These are phyloP conservation scores for Drosophila suboccidentalis DNA, from an alignment of 2,888 invertebrate species.

Conservation along the genomic window DNA sequence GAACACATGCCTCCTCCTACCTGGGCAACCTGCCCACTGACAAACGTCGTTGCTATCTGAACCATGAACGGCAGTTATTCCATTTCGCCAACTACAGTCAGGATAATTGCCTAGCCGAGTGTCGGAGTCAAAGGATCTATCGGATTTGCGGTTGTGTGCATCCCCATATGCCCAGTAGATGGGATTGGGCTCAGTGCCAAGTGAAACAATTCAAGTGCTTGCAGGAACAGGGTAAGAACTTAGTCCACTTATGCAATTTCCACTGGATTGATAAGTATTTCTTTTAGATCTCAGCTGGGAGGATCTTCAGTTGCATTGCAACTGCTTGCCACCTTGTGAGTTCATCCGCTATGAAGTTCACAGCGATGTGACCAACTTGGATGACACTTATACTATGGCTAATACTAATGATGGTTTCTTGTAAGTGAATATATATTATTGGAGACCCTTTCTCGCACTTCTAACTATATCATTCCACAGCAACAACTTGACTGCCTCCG, in stretches of 20 bases:
- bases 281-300: conserved; percentile 47
- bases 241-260: not conserved
- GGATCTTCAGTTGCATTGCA: conserved; percentile 53
- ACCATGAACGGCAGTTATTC: conserved; percentile 85
- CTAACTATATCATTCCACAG: conserved; percentile 33
- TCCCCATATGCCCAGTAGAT: conserved; percentile 86
- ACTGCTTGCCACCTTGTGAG: conserved; percentile 87
- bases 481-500: conserved; percentile 72
- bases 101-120: conserved; percentile 88
- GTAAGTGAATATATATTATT: conserved; percentile 60
- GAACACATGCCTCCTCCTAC: conserved; percentile 87
- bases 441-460: no score
- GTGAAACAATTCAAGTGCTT: conserved; percentile 70
- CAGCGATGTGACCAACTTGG: conserved; percentile 46
- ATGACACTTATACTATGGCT: not conserved
- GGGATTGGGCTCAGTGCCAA: conserved; percentile 66
- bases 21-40: conserved; percentile 85
- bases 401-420: conserved; percentile 65
- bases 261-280: not conserved
- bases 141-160: conserved; percentile 88
- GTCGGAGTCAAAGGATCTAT: conserved; percentile 86
- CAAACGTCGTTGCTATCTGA: conserved; percentile 87
- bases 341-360: conserved; percentile 86
- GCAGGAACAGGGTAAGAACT: conserved; percentile 50
- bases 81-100: conserved; percentile 87